These are phyloP conservation scores for Leucophora obtusa DNA, from an alignment of 2,888 invertebrate species.

Conservation along the genomic window DNA sequence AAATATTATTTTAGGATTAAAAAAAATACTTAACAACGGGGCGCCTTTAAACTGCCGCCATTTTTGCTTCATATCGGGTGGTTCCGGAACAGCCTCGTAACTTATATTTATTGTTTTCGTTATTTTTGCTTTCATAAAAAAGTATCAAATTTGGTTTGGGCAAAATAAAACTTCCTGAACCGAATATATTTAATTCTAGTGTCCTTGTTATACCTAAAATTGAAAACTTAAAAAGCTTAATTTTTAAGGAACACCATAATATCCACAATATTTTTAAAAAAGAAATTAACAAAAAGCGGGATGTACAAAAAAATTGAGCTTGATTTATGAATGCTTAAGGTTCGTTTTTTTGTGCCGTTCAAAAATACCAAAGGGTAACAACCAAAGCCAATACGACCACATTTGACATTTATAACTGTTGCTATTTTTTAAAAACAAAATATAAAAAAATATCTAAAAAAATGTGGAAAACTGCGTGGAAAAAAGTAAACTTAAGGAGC, in stretches of 20 bases:
- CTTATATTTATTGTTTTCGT: no score
- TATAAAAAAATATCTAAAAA: background rate
- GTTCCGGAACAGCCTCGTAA: no score
- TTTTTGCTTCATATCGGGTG: no score
- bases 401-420: conserved; percentile 57
- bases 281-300: conserved; percentile 9
- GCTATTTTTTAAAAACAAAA: conserved; percentile 15
- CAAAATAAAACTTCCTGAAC: no score
- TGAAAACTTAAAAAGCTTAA: no score
- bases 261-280: background rate
- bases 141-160: no score
- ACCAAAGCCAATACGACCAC: conserved; percentile 44
- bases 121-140: no score
- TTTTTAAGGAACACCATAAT: background rate
- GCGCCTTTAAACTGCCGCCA: no score
- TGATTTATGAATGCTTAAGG: conserved; percentile 49
- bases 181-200: no score
- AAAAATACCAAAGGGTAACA: conserved; percentile 32
- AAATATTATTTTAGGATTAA: no score
- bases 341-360: background rate
- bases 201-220: no score
- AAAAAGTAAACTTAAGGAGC: conserved; percentile 10
- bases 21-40: no score
- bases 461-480: background rate
- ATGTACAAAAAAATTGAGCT: conserved; percentile 39